Base-by-base conservation (phyloP, 2,888 invertebrate species). In the Nycteola revayana region DNA sequence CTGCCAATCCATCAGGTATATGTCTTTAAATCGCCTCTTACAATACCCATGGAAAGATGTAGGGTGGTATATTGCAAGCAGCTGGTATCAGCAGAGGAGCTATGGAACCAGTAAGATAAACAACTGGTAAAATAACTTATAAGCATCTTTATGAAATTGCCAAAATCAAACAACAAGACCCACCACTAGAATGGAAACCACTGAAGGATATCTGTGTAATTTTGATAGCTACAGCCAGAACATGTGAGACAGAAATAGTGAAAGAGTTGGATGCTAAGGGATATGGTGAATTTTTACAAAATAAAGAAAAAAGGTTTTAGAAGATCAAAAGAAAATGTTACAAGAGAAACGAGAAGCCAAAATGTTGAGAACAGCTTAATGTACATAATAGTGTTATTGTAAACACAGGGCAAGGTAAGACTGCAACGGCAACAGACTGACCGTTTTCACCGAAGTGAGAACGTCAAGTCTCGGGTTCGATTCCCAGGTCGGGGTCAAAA, bases 91-190 rank as follows among this genome's bases (percentile, higher is more conserved):
- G n/a, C n/a, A n/a, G n/a, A n/a, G n/a, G n/a, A n/a, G n/a, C n/a
- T n/a, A n/a, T n/a, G n/a, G n/a, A n/a, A n/a, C 33, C 69, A 94
- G 96, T 92, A 0, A 89, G 81, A 31, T 97, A 98, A 80, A 82
- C 92, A 11, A 92, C 94, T 56, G 99, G 99, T 1, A 97, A 94
- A 89, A 92, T 99, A 36, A 96, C 98, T 0, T 67, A 96, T 0
- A 99, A 98, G 75, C 99, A 99, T 81, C 79, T 99, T 7, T 99
- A 98, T 81, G 99, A 99, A 91, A 99, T 99, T 69, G 99, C 99
- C 0, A 91, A 93, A 77, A 95, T 99, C n/a, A 99, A 99, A 82
- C 90, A 93, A n/a, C 88, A 94, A 69, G 98, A 99, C 81, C 95
- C 95, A 2, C 83, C 93, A 0, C 73, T 93, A 10, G 91, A 93